Conservation (phyloP, 2,113 vertebrate species). For the Eublepharis macularius region DNA sequence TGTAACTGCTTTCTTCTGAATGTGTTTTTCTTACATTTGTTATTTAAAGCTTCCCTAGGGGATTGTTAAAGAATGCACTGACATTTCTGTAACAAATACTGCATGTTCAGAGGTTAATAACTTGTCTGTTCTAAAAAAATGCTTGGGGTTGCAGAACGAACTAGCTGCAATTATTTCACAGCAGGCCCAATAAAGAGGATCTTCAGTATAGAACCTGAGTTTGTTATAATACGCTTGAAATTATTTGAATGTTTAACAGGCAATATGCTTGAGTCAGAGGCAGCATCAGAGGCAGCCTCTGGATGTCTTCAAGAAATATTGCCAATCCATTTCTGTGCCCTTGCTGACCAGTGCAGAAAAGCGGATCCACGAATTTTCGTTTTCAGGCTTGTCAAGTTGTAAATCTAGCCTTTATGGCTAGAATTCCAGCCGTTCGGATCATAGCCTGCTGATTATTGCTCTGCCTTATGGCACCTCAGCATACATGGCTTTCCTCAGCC, state of each 20-base stretch:
- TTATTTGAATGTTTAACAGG: slow-evolving; percentile 63
- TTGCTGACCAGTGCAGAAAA: slow-evolving; percentile 38
- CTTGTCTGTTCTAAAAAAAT: slow-evolving; percentile 14
- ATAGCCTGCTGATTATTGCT: slow-evolving; percentile 58
- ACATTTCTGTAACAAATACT: slow-evolving; percentile 26
- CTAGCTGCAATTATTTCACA: slow-evolving; percentile 40
- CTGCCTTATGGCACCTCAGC: slow-evolving; percentile 30
- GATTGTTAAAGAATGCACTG: slow-evolving; percentile 4
- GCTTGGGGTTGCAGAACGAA: slow-evolving; percentile 49
- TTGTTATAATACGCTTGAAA: slow-evolving; percentile 61
- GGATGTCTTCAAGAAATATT: slow-evolving; percentile 53
- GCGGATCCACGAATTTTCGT: slow-evolving; percentile 56
- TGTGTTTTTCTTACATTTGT: neutral
- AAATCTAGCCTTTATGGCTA: slow-evolving; percentile 51
- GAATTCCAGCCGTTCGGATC: slow-evolving; percentile 46
- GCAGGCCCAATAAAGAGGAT: slow-evolving; percentile 35
- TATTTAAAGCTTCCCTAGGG: neutral
- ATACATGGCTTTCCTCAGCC: slow-evolving; percentile 45
- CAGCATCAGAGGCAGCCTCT: slow-evolving; percentile 58
- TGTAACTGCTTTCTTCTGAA: slow-evolving; percentile 39
- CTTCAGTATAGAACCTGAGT: slow-evolving; percentile 49
- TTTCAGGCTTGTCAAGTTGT: slow-evolving; percentile 57
- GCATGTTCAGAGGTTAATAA: slow-evolving; percentile 45
- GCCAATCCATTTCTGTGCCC: slow-evolving; percentile 46
- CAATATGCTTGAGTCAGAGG: slow-evolving; percentile 61